Evolutionary conservation across 2,888 invertebrate genomes (phyloP).

Genomic region (Cerastoderma edule): DNA sequence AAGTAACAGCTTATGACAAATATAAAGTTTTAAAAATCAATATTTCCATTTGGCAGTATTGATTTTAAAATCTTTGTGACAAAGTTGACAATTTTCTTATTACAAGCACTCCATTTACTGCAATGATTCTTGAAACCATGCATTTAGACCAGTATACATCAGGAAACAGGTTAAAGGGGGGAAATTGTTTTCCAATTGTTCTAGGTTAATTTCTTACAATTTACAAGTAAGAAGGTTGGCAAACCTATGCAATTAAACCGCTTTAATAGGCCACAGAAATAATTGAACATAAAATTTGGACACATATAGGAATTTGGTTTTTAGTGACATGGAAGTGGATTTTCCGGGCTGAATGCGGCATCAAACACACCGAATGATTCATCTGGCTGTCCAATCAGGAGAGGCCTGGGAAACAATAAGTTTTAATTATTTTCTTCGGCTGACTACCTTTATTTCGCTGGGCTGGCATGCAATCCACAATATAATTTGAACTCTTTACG

Average conservation of each 20-base stretch:
- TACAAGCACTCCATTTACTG: too few relatives aligned
- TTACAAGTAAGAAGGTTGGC: constrained; percentile 14
- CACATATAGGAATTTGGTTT: constrained; percentile 16
- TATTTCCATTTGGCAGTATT: too few relatives aligned
- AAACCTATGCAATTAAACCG: constrained; percentile 17
- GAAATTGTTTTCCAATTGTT: background rate
- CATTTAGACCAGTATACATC: too few relatives aligned
- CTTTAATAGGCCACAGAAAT: constrained; percentile 23
- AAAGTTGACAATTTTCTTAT: too few relatives aligned
- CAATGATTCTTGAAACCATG: too few relatives aligned
- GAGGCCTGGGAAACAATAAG: constrained; percentile 19
- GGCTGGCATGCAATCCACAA: constrained; percentile 22
- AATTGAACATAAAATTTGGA: constrained; percentile 26
- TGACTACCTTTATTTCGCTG: constrained; percentile 23
- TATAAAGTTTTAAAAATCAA: too few relatives aligned
- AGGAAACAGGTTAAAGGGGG: too few relatives aligned
- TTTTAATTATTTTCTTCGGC: constrained; percentile 25
- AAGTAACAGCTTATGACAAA: too few relatives aligned
- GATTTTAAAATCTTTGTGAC: too few relatives aligned
- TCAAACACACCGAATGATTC: constrained; percentile 22
- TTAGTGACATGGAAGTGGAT: constrained; percentile 17
- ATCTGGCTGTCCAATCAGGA: constrained; percentile 19
- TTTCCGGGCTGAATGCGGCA: constrained; percentile 17
- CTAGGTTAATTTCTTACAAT: constrained; percentile 5
- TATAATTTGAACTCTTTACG: constrained; percentile 9